Percentiles rank a stretch among this genome's conserved stretches.
These are phyloP conservation scores for Marcusenius ussheri DNA, from an alignment of 2,113 vertebrate species.

Conservation along the genomic window DNA sequence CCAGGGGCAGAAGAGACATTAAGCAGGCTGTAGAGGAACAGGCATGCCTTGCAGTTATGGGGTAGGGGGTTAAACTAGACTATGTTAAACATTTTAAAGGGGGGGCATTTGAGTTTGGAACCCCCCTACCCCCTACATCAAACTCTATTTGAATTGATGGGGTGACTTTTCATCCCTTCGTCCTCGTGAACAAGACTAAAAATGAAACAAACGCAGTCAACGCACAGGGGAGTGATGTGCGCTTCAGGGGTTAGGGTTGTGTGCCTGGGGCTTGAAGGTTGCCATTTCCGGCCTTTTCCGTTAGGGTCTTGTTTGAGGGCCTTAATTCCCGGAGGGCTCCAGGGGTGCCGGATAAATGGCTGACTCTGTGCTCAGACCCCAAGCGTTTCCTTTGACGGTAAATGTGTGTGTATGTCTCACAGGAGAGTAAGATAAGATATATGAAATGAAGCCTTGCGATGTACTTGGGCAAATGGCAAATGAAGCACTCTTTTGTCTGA, in stretches of 20 bases:
- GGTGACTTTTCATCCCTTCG: constrained; percentile 21
- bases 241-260: too few relatives aligned
- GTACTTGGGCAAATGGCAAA: too few relatives aligned
- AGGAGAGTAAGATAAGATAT: background rate
- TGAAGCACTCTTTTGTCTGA: background rate
- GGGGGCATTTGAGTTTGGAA: constrained; percentile 10
- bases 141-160: background rate
- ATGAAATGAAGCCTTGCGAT: too few relatives aligned
- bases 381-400: background rate
- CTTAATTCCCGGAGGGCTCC: too few relatives aligned
- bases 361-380: too few relatives aligned
- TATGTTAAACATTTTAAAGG: constrained; percentile 30
- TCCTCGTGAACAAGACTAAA: constrained; percentile 59
- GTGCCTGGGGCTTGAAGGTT: too few relatives aligned
- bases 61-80: constrained; percentile 20
- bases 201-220: constrained; percentile 32
- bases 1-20: background rate
- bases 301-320: too few relatives aligned
- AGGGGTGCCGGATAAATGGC: too few relatives aligned
- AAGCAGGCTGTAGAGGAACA: background rate
- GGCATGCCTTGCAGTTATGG: constrained; percentile 6
- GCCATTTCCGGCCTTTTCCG: too few relatives aligned
- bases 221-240: background rate
- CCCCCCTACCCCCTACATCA: background rate
- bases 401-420: constrained; percentile 26